A percentile compares a stretch with the other conserved stretches of the same genome.
These are phyloP conservation scores for Calcarius ornatus DNA, from an alignment of 2,113 vertebrate genomes.

Conservation along the genomic window DNA sequence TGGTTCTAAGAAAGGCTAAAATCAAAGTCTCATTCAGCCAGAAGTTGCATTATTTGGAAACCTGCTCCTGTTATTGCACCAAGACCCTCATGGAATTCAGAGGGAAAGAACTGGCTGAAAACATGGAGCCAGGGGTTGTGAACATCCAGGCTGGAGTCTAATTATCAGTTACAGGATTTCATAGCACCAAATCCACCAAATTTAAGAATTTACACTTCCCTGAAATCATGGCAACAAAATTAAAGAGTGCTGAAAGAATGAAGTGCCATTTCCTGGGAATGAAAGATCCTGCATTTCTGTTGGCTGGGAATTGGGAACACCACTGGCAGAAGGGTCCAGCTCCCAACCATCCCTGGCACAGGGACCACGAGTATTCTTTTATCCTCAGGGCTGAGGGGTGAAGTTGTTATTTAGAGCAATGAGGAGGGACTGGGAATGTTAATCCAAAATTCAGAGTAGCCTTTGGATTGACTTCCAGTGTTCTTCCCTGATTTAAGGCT, in stretches of 20 bases:
- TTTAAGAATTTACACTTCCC: neutral
- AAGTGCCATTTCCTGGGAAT: neutral
- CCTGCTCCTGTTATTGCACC: fast-evolving
- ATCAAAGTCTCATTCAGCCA: neutral
- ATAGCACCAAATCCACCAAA: fast-evolving
- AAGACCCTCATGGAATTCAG: neutral
- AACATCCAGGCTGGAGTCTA: neutral
- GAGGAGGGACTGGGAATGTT: neutral
- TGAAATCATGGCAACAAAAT: fast-evolving
- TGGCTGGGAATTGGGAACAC: neutral
- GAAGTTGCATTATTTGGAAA: neutral
- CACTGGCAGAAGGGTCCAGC: neutral
- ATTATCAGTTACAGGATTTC: neutral
- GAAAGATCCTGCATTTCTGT: fast-evolving
- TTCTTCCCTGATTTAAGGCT: neutral
- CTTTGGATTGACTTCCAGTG: neutral
- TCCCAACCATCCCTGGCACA: fast-evolving
- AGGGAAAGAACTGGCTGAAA: neutral
- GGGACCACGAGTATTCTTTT: too few species aligned
- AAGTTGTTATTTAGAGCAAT: too few species aligned
- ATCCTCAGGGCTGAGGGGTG: fast-evolving
- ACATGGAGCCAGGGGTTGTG: neutral
- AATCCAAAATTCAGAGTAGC: neutral
- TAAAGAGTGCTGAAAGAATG: neutral
- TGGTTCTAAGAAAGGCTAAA: neutral